Evolutionary conservation across 2,797 vertebrate species (phyloP).

Genomic region (Phoeniculus purpureus): DNA sequence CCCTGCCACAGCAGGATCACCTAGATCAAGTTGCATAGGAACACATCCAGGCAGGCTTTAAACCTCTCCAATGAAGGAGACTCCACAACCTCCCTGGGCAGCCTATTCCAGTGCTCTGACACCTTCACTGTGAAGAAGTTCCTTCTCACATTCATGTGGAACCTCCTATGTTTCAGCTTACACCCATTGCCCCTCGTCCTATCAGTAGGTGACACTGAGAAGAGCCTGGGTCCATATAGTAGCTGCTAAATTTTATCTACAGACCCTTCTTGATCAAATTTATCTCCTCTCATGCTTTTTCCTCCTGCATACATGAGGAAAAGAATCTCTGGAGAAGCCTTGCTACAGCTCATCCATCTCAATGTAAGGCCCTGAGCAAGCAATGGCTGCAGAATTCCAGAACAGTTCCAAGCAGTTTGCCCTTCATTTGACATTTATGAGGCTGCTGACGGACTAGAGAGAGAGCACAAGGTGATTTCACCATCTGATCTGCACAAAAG

Average conservation of each 20-base stretch:
- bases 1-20: too few relatives aligned
- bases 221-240: too few relatives aligned
- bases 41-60: too few relatives aligned
- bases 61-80: too few relatives aligned
- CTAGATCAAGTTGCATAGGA: too few relatives aligned
- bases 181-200: too few relatives aligned
- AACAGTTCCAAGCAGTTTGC: background rate
- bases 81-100: too few relatives aligned
- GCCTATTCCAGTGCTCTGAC: too few relatives aligned
- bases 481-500: background rate
- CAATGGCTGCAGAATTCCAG: background rate
- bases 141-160: too few relatives aligned
- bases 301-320: fast-evolving
- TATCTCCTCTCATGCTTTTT: background rate
- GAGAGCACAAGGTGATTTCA: background rate
- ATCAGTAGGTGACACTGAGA: too few relatives aligned
- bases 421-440: constrained; percentile 49
- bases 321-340: background rate
- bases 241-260: background rate
- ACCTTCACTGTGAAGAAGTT: too few relatives aligned
- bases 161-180: too few relatives aligned
- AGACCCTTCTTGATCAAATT: background rate
- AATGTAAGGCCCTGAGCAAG: background rate
- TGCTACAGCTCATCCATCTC: background rate
- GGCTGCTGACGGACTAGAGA: background rate